Conservation (phyloP, 2,797 vertebrate species). For the Pelochelys cantorii region DNA sequence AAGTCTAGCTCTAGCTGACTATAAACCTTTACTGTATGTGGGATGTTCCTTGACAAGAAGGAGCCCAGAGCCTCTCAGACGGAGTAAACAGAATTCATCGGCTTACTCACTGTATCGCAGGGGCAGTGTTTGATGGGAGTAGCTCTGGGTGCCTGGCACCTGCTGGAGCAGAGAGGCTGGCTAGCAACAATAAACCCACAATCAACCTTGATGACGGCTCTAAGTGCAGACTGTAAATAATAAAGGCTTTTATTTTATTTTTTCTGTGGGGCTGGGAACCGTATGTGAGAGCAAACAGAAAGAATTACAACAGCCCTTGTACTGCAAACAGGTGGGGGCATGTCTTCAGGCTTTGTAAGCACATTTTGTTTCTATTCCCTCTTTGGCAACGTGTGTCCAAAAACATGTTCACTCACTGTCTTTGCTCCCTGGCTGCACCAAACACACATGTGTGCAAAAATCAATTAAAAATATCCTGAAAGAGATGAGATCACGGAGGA, state of each 20-base stretch:
- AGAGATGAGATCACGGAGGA: not conserved
- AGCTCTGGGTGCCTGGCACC: slow-evolving; percentile 93
- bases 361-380: not conserved
- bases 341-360: not conserved
- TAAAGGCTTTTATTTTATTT: slow-evolving; percentile 72
- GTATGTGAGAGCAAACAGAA: slow-evolving; percentile 66
- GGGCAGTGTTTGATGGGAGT: slow-evolving; percentile 89
- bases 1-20: slow-evolving; percentile 78
- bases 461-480: not conserved
- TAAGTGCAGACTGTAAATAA: slow-evolving; percentile 87
- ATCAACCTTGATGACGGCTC: slow-evolving; percentile 86
- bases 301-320: slow-evolving; percentile 52
- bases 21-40: slow-evolving; percentile 84
- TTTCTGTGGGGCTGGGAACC: slow-evolving; percentile 49
- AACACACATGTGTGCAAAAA: not conserved
- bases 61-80: slow-evolving; percentile 70
- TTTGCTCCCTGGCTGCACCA: not conserved
- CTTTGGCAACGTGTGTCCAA: not conserved
- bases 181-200: slow-evolving; percentile 77
- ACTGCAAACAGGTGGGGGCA: slow-evolving; percentile 47
- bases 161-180: slow-evolving; percentile 83
- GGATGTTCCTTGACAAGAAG: slow-evolving; percentile 78
- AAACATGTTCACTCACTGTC: not conserved
- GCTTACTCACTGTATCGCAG: slow-evolving; percentile 78
- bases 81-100: slow-evolving; percentile 82